Percentiles rank a stretch among this genome's conserved stretches.
Conservation (phyloP, 2,888 invertebrate species). For the Congeria kusceri region DNA sequence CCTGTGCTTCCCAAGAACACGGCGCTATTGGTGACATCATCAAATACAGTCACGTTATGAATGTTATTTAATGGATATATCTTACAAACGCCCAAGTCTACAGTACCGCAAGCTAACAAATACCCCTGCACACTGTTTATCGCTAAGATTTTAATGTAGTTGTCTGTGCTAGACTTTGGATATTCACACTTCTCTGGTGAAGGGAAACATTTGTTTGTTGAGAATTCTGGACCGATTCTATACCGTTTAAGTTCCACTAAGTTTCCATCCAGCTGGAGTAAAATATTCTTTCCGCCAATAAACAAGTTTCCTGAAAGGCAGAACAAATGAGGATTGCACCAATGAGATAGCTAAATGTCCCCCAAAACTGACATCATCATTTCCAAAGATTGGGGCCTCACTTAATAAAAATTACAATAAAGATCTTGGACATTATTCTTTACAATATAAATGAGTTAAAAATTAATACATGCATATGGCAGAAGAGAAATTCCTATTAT, state of each 20-base stretch:
- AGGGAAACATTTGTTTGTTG: slow-evolving; percentile 48
- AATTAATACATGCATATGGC: too few relatives aligned
- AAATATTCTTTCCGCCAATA: slow-evolving; percentile 48
- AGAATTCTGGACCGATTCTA: slow-evolving; percentile 35
- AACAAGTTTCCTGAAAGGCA: slow-evolving; percentile 30
- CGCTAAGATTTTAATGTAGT: slow-evolving; percentile 43
- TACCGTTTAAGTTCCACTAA: slow-evolving; percentile 2
- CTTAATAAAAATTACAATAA: too few relatives aligned
- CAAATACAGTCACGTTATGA: slow-evolving; percentile 12
- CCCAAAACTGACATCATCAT: too few relatives aligned
- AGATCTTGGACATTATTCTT: too few relatives aligned
- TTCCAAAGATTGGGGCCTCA: too few relatives aligned
- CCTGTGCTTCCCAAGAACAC: slow-evolving; percentile 53
- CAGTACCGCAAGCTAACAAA: slow-evolving; percentile 54
- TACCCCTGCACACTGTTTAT: slow-evolving; percentile 47
- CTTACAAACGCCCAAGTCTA: slow-evolving; percentile 52
- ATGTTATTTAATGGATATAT: slow-evolving; percentile 46
- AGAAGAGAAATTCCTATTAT: too few relatives aligned
- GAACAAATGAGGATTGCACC: background rate
- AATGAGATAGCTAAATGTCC: too few relatives aligned
- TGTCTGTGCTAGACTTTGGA: slow-evolving; percentile 11
- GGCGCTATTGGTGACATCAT: slow-evolving; percentile 49
- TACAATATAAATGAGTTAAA: too few relatives aligned
- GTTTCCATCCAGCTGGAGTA: slow-evolving; percentile 39
- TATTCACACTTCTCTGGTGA: slow-evolving; percentile 17